A percentile compares a stretch with the other conserved stretches of the same genome.
Evolutionary conservation across 2,113 vertebrate genomes (phyloP).

Genomic region (Galeopterus variegatus): DNA sequence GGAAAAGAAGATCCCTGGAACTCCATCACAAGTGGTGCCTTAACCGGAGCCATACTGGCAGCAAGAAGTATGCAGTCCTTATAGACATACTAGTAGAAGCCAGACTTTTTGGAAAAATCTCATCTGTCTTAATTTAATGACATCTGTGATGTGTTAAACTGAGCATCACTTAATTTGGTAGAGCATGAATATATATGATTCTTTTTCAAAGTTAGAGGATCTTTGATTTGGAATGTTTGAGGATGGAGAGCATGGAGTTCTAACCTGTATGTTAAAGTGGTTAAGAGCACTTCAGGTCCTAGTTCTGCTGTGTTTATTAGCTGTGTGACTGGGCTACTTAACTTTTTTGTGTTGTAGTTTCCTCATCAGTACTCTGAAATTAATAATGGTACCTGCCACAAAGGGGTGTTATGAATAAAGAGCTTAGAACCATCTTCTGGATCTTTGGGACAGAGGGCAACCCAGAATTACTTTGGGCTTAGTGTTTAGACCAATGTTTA

Average conservation of each 20-base stretch:
- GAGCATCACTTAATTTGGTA: background rate
- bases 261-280: rapidly evolving
- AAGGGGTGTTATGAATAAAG: background rate
- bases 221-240: background rate
- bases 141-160: background rate
- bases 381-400: background rate
- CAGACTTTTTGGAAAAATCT: background rate
- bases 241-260: background rate
- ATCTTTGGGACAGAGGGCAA: background rate
- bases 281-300: background rate
- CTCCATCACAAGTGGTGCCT: slow-evolving; percentile 97
- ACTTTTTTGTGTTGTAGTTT: background rate
- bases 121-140: background rate
- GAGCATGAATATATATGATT: background rate
- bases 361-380: background rate
- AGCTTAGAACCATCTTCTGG: background rate
- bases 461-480: background rate
- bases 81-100: background rate
- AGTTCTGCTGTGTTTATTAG: background rate
- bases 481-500: background rate
- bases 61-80: slow-evolving; percentile 94
- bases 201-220: background rate
- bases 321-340: background rate
- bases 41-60: slow-evolving; percentile 97
- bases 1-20: slow-evolving; percentile 99